Conservation (phyloP, 1,140 invertebrate species). For the Idris sp. region DNA sequence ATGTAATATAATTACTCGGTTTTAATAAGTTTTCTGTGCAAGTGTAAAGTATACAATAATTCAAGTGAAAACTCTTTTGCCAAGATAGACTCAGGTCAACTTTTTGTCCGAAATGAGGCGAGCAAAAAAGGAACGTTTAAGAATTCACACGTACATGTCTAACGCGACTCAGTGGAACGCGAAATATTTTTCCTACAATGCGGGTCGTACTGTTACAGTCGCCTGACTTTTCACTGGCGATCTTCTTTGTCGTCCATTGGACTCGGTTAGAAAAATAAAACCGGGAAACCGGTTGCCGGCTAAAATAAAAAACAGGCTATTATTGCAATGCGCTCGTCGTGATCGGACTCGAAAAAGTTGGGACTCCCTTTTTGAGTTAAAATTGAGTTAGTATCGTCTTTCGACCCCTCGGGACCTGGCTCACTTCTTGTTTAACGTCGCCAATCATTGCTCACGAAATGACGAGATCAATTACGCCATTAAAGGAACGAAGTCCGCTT, state of each 20-base stretch:
- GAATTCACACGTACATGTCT: constrained; percentile 16
- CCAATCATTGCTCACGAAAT: constrained; percentile 17
- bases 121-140: constrained; percentile 18
- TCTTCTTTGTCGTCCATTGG: constrained; percentile 53
- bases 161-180: constrained; percentile 42
- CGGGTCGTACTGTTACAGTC: constrained; percentile 36
- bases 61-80: too few relatives aligned
- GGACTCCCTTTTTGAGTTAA: constrained; percentile 59
- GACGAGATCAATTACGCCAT: constrained; percentile 45
- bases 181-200: constrained; percentile 56
- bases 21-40: too few relatives aligned
- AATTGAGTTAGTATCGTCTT: constrained; percentile 66
- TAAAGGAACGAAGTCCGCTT: constrained; percentile 27
- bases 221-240: constrained; percentile 49
- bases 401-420: neutral
- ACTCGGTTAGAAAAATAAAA: constrained; percentile 49
- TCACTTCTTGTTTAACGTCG: constrained; percentile 12
- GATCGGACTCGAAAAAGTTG: constrained; percentile 59
- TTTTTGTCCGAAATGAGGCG: constrained; percentile 53
- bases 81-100: too few relatives aligned
- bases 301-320: constrained; percentile 55
- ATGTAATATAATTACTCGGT: too few relatives aligned
- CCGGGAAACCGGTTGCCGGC: constrained; percentile 61
- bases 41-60: too few relatives aligned
- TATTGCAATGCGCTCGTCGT: constrained; percentile 59